These are phyloP conservation scores for Spongilla lacustris DNA, from an alignment of 37 sponge, comb jelly and placozoan species.

Conservation along the genomic window DNA sequence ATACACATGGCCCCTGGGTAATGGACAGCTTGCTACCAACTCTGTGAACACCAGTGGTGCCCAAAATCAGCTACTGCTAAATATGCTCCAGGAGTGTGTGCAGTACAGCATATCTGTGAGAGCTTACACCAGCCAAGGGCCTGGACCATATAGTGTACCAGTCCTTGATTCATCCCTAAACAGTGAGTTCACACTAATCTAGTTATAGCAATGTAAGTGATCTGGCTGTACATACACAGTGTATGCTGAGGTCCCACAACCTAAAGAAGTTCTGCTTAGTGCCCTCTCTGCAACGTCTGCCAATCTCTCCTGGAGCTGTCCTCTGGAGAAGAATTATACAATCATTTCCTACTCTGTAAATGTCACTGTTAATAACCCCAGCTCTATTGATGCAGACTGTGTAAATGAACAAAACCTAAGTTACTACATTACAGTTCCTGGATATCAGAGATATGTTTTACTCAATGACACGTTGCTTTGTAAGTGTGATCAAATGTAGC, in stretches of 20 bases:
- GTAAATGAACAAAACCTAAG: neutral
- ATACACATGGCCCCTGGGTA: neutral
- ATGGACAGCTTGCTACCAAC: neutral
- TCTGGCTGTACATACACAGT: neutral
- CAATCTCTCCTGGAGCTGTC: neutral
- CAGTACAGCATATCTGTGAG: neutral
- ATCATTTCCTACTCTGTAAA: neutral
- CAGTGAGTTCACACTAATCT: neutral
- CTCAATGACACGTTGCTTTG: neutral
- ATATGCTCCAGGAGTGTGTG: neutral
- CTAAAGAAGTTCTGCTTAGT: neutral
- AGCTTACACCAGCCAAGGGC: neutral
- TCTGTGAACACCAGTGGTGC: neutral
- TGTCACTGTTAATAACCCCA: neutral
- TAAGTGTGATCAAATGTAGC: neutral
- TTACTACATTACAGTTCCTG: neutral
- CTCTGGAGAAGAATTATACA: neutral
- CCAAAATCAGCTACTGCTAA: neutral
- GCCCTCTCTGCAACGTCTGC: neutral
- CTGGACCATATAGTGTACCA: neutral
- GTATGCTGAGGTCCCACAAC: neutral
- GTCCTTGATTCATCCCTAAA: neutral
- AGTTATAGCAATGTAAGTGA: neutral
- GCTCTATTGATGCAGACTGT: neutral
- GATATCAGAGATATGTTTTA: neutral